These are phyloP conservation scores for Dallia pectoralis DNA, from an alignment of 2,797 vertebrate genomes.

Conservation along the genomic window DNA sequence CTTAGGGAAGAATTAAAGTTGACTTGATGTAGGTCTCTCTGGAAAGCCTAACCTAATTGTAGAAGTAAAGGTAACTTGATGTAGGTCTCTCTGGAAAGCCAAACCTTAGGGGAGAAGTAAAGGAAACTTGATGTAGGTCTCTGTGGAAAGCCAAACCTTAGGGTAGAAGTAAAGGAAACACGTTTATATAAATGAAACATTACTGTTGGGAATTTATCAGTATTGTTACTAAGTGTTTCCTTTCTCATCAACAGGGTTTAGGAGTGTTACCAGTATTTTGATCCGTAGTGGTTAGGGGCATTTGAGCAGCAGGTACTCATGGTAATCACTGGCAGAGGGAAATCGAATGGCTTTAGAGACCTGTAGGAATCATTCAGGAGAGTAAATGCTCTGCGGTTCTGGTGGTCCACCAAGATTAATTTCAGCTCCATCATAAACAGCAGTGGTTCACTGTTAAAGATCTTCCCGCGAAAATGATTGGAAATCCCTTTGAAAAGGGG, in stretches of 20 bases:
- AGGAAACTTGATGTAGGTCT: neutral
- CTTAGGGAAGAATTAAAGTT: constrained; percentile 4
- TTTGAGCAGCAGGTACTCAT: constrained; percentile 34
- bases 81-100: constrained; percentile 18
- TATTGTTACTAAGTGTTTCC: constrained; percentile 41
- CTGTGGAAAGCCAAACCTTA: too few relatives aligned
- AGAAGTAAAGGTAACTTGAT: constrained; percentile 1
- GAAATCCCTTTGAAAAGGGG: constrained; percentile 64
- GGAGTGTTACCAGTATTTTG: constrained; percentile 30
- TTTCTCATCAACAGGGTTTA: constrained; percentile 43
- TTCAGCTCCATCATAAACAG: constrained; percentile 55
- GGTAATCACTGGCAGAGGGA: constrained; percentile 32
- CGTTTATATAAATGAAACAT: constrained; percentile 52
- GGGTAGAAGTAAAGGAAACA: too few relatives aligned
- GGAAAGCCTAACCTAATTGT: neutral
- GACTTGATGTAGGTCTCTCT: constrained; percentile 17
- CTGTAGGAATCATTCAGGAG: constrained; percentile 32
- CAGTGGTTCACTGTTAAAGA: constrained; percentile 53
- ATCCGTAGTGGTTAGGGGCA: constrained; percentile 23
- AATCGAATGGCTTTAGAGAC: constrained; percentile 47
- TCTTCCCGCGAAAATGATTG: constrained; percentile 63
- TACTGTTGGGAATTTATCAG: constrained; percentile 52
- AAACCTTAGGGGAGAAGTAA: constrained; percentile 6
- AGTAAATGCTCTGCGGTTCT: constrained; percentile 30
- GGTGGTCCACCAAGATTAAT: constrained; percentile 48